Evolutionary conservation across 1,140 invertebrate genomes (phyloP).

Genomic region (Drosophila pruinosa): DNA sequence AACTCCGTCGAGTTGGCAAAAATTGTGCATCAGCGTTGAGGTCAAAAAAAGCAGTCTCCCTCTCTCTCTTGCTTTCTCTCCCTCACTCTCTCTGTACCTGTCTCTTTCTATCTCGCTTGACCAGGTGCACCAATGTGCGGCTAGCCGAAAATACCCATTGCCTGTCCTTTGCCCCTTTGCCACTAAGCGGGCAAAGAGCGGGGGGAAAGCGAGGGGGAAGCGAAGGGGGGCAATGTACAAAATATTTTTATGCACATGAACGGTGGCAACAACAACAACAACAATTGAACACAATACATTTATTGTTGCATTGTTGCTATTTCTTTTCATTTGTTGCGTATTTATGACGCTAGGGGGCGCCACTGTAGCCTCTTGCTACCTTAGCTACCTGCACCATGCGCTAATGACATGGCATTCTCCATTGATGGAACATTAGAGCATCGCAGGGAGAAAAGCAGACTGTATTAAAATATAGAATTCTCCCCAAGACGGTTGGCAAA

Average conservation of each 20-base stretch:
- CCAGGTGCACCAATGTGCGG: conserved; percentile 50
- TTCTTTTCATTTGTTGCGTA: conserved; percentile 66
- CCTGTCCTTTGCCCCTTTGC: background rate
- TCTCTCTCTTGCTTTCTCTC: too few species aligned
- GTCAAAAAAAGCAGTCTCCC: too few species aligned
- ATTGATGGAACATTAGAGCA: background rate
- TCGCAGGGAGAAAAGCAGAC: too few species aligned
- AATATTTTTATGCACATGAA: conserved; percentile 38
- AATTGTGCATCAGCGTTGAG: conserved; percentile 15
- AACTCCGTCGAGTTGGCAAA: conserved; percentile 34
- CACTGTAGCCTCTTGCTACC: conserved; percentile 1
- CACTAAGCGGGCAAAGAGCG: background rate
- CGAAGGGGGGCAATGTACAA: conserved; percentile 2
- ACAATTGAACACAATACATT: conserved; percentile 22
- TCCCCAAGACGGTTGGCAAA: too few species aligned
- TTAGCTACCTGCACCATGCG: background rate
- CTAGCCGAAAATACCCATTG: conserved; percentile 34
- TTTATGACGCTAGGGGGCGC: conserved; percentile 53
- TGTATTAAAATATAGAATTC: too few species aligned
- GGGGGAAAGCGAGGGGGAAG: background rate
- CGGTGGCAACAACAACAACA: conserved; percentile 14
- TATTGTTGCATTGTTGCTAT: conserved; percentile 62
- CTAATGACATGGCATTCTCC: background rate
- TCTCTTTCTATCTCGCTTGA: too few species aligned
- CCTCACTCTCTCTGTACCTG: too few species aligned